Evolutionary conservation across 2,888 invertebrate genomes (phyloP), one percentile per base, ranked within the genome.

Genomic region (Anorthoa munda): DNA sequence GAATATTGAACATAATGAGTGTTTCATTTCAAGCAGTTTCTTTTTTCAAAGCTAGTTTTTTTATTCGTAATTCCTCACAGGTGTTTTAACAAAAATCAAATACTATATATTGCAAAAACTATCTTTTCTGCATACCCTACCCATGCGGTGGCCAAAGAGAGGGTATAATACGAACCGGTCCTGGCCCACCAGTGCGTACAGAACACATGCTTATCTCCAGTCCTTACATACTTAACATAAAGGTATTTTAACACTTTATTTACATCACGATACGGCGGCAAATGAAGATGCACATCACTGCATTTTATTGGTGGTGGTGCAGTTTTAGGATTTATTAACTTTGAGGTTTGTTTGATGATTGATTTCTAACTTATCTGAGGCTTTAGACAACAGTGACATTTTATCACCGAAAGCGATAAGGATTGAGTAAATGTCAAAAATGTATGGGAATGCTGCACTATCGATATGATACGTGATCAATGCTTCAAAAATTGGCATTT

Each of bases 121-220:
- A 39, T 21, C 15, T 59, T 12, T 39, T 59, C 21, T 39, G n/a
- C 45, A 73, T 71, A 68, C 92, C n/a, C 71, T 94, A 91, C 91
- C 18, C 65, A 88, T 87, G 91, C 92, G 92, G 92, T 91, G 90
- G 92, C 91, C 90, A 90, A 84, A 86, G 86, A 88, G 84, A 87
- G 85, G 88, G 92, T 91, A 93, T 94, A 93, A 94, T 93, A 82
- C 90, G 77, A 91, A 95, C 94, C 94, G 94, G 94, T 95, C 86
- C 50, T 74, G 81, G 91, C 92, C 94, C 95, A 94, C 94, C 93
- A 92, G 90, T 92, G 94, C 91, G 92, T 91, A 92, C 91, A 89
- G 88, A 94, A 94, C 94, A 95, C 90, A 94, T 93, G 95, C 94
- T 93, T 86, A 79, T 65, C 75, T 87, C 86, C 89, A 91, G 88